Base-by-base conservation (phyloP, 2,888 invertebrate species). In the Rosalia funebris region DNA sequence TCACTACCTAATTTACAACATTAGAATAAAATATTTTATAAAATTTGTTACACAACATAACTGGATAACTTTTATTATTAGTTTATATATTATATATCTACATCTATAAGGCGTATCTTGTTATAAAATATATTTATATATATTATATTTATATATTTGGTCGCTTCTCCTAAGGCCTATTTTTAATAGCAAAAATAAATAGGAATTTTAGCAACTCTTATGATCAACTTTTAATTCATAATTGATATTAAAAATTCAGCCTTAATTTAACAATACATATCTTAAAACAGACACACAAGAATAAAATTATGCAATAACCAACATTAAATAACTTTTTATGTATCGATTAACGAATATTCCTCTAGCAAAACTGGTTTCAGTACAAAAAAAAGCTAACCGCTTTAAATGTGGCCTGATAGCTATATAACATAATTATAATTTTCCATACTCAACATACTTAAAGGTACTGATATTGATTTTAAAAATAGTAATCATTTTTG, bases 51-150 rank as follows among this genome's bases (percentile, higher is more conserved):
- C 61, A 71, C 65, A 69, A 69, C 65, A 67, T 67, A 67, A 70
- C 65, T 68, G 62, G 61, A 63, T 69, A 65, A 65, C 46, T 53
- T 32, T 65, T 66, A 55, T 61, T 65, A 60, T 57, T 57, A 62
- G 54, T 65, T 42, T 62, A 62, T 58, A 68, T 68, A 61, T 66
- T 65, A 68, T 68, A 68, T 66, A 63, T 68, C 72, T 72, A 74
- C 69, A 70, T 64, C 77, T 79, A 77, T 78, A 79, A 79, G 79
- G 79, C 79, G 75, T 77, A 76, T 73, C 69, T 73, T 75, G 67
- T 74, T 75, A 72, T 69, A 71, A 69, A 72, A 72, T 71, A 71
- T 74, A 65, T 62, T 62, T 64, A 65, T 67, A 59, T 66, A 46
- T 47, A 47, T 62, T 65, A 55, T n/a, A 57, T 47, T 53, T 62